These are phyloP conservation scores for Caprella mutica DNA, from an alignment of 2,888 invertebrate genomes.

Conservation along the genomic window DNA sequence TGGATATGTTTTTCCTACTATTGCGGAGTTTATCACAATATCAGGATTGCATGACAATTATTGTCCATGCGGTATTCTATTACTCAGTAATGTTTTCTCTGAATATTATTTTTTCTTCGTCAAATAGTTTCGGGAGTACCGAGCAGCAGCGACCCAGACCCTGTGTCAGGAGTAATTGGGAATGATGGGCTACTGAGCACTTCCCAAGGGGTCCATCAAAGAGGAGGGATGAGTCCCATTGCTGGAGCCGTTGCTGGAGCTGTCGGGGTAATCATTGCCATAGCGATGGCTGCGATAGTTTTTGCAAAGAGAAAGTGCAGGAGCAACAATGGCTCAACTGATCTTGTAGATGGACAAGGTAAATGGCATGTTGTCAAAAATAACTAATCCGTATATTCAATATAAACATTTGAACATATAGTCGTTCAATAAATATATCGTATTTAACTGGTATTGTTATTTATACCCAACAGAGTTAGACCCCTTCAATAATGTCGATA, in stretches of 20 bases:
- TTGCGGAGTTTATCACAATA: not conserved
- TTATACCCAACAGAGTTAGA: constrained; percentile 3
- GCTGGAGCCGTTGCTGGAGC: constrained; percentile 3
- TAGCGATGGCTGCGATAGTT: not conserved
- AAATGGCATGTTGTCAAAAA: too few species aligned
- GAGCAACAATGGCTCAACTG: not conserved
- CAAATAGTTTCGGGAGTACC: constrained; percentile 1
- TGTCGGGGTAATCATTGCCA: constrained; percentile 7
- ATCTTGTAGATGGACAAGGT: constrained; percentile 7
- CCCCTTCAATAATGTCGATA: not conserved
- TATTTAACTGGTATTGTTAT: too few species aligned
- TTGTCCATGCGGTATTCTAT: not conserved
- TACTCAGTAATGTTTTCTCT: not conserved
- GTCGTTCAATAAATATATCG: too few species aligned
- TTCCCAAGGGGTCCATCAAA: not conserved
- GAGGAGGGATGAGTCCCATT: constrained; percentile 1
- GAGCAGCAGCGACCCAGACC: not conserved
- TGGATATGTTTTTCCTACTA: not conserved
- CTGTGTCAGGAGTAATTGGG: not conserved
- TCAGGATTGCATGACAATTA: not conserved
- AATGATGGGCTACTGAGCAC: too few species aligned
- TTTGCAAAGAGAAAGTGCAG: not conserved
- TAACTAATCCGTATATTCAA: too few species aligned
- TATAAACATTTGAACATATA: too few species aligned
- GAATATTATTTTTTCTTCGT: not conserved